Evolutionary conservation across 2,888 invertebrate species (phyloP).

Genomic region (Lydus trimaculatus): DNA sequence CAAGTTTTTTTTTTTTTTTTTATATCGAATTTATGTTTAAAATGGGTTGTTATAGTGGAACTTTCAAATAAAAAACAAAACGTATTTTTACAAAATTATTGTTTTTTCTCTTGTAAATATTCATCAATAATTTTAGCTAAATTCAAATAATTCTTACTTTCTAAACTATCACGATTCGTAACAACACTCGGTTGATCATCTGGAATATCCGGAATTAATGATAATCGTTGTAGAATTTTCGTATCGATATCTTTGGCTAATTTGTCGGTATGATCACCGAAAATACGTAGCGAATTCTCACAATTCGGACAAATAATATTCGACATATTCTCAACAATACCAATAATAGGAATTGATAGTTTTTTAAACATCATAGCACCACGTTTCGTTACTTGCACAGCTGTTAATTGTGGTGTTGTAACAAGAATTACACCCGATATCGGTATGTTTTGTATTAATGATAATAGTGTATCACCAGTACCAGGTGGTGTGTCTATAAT

Average conservation of each 20-base stretch:
- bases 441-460: constrained; percentile 87
- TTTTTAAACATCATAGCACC: constrained; percentile 90
- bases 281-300: constrained; percentile 74
- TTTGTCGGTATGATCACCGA: constrained; percentile 71
- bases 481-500: constrained; percentile 96
- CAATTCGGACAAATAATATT: constrained; percentile 80
- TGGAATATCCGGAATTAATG: constrained; percentile 74
- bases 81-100: constrained; percentile 26
- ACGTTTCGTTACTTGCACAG: constrained; percentile 83
- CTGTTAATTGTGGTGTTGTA: constrained; percentile 90
- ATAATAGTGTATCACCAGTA: constrained; percentile 94
- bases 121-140: constrained; percentile 44
- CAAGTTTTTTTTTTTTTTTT: constrained; percentile 14
- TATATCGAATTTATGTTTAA: not conserved
- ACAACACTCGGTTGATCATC: constrained; percentile 79
- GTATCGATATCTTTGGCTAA: constrained; percentile 72
- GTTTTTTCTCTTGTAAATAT: constrained; percentile 1
- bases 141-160: constrained; percentile 42
- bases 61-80: constrained; percentile 19
- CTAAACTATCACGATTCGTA: constrained; percentile 64
- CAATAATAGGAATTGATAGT: constrained; percentile 81
- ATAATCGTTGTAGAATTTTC: constrained; percentile 74
- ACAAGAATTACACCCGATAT: constrained; percentile 88
- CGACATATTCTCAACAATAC: constrained; percentile 93
- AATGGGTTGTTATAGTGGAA: not conserved